These are phyloP conservation scores for Homalodisca vitripennis DNA, from an alignment of 1,140 invertebrate species.

Conservation along the genomic window DNA sequence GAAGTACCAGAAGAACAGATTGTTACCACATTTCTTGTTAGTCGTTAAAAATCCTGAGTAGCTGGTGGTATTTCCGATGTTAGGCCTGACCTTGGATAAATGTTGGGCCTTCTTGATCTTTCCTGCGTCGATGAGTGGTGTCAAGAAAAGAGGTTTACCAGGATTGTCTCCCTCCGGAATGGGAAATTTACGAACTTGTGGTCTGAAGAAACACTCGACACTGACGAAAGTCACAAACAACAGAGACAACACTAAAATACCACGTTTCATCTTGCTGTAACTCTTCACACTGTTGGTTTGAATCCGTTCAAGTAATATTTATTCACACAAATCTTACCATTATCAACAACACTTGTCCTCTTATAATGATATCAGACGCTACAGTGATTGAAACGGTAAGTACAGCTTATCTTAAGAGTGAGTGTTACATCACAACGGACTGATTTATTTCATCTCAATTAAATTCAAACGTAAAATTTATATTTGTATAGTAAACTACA, in stretches of 20 bases:
- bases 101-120: conserved; percentile 28
- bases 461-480: no score
- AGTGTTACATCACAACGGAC: no score
- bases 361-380: no score
- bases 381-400: no score
- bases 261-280: not conserved
- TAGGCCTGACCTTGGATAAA: conserved; percentile 30
- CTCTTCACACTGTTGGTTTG: no score
- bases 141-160: conserved; percentile 34
- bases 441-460: no score
- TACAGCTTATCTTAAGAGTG: no score
- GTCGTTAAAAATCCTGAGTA: conserved; percentile 72
- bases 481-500: no score
- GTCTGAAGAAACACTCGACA: not conserved
- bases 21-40: conserved; percentile 53
- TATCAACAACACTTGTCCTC: no score
- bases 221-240: not conserved
- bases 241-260: not conserved
- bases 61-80: conserved; percentile 31
- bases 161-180: not conserved
- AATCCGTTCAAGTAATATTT: no score
- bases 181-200: not conserved
- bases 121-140: conserved; percentile 33
- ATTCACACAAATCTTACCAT: no score
- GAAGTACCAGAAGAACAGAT: conserved; percentile 80